Percentiles rank a stretch among this genome's conserved stretches.
phyloP scores from a whole-genome alignment of 2,888 invertebrate genomes.

The Desoria tigrina region DNA sequence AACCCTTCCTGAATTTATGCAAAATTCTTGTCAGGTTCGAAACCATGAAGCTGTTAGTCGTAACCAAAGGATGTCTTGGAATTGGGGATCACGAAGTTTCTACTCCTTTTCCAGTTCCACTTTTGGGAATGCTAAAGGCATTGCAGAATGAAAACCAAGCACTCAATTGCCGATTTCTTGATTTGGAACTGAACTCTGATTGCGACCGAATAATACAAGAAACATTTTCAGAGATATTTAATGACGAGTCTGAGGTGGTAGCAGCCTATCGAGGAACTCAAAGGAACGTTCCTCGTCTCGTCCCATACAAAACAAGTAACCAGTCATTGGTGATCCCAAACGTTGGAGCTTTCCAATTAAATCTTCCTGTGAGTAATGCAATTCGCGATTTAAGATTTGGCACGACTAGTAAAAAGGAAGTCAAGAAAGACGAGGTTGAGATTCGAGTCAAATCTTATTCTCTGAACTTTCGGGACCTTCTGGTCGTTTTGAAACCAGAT shows the following conservation, averaged over 20 bases:
- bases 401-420: neutral
- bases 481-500: conserved; percentile 18
- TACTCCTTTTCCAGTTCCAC: conserved; percentile 9
- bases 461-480: conserved; percentile 21
- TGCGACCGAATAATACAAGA: neutral
- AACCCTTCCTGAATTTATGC: neutral
- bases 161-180: conserved; percentile 12
- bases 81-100: conserved; percentile 20
- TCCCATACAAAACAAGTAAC: neutral
- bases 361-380: conserved; percentile 15
- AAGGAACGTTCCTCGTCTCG: neutral
- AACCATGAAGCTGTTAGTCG: neutral
- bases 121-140: conserved; percentile 27
- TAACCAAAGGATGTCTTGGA: conserved; percentile 12
- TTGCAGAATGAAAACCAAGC: conserved; percentile 3
- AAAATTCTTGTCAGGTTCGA: neutral
- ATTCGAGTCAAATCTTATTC: conserved; percentile 17
- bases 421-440: conserved; percentile 12
- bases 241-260: neutral
- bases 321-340: neutral
- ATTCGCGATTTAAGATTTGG: conserved; percentile 22
- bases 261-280: neutral
- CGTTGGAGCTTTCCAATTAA: neutral
- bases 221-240: neutral
- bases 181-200: conserved; percentile 1